Evolutionary conservation across 2,888 invertebrate species (phyloP), one percentile per base, ranked within the genome.

Genomic region (Platycheirus albimanus): DNA sequence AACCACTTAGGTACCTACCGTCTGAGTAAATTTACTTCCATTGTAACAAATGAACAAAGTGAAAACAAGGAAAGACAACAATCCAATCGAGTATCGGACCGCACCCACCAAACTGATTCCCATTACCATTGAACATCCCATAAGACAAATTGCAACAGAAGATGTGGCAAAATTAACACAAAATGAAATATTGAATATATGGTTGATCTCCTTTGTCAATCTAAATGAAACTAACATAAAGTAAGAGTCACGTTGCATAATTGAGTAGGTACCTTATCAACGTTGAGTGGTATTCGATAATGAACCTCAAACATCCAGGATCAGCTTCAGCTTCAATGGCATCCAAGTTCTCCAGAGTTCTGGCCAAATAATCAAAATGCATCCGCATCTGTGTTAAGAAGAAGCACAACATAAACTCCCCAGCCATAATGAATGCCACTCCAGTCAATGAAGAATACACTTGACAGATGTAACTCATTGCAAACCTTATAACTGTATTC

Each of bases 111-210:
- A 3, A 45, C 71, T 86, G n/a, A 88, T 86, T 74, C 86, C 86
- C 30, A 88, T 79, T 72, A 83, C 66, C 7, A 89, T 88, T 0
- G 88, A 87, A 24, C 87, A 85, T 13, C 85, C 87, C 86, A 88
- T 88, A 63, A 90, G 74, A 17, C 89, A 90, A 36, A 90, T 88
- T 30, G 88, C 88, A 49, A 89, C 77, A 0, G 87, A 86, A 1
- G 90, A 88, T 0, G 87, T 87, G n/a, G 83, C 52, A 19, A 89
- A 86, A 24, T 89, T 88, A 6, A 86, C 85, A 41, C 87, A 15
- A 49, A 89, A 88, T 2, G 86, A 86, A 7, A 87, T 86, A 33
- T 88, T 88, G 30, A 88, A 88, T n/a, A 87, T 86, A 1, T 64
- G 15, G 72, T 90, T 89, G 8, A 89, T 77, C 24, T 87, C 72